Base-by-base conservation (phyloP, 2,797 vertebrate species). In the Pangasius macronema region DNA sequence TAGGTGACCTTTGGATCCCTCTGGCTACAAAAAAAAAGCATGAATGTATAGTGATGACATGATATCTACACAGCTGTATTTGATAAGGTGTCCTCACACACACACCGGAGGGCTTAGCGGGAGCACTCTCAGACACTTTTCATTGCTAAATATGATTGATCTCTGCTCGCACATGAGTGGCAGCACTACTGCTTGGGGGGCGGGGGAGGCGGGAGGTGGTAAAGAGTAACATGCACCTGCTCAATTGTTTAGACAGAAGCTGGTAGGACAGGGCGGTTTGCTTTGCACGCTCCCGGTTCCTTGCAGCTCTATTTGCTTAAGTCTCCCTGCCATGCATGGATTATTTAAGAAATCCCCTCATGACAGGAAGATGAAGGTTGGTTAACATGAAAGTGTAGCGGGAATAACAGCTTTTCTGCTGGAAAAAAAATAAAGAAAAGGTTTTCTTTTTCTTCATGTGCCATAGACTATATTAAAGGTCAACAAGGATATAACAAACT, bases 361-460 rank as follows among this genome's bases (percentile, higher is more conserved):
- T 95, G 95, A 95, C 94, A 94, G 94, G 93, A 87, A 91, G 89
- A 92, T 93, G 93, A 94, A 94, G 91, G 92, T 94, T 91, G 86
- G 89, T 91, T 82, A 93, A 94, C 94, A 94, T 94, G 92, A 95
- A 94, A 93, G 92, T 90, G 91, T 92, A 90, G 86, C 87, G 65
- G 65, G 83, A 85, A 88, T 73, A 86, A 73, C 79, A 82, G 87
- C 85, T 90, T 87, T 61, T 82, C 51, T 61, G 72, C 24, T 51
- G 77, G 53, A n/a, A 59, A 79, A 36, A 4, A 39, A 79, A 80
- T 5, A 59, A 80, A 79, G 36, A 67, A 55, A 77, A 79, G 22
- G 36, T 33, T 85, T 46, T 33, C 46, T 3, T 55, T 33, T 79
- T 63, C 53, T 81, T 57, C 7, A n/a, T 51, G 24, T 24, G 30